These are phyloP conservation scores for Actinia tenebrosa DNA, from an alignment of 64 coral and sea anemone species.

Conservation along the genomic window DNA sequence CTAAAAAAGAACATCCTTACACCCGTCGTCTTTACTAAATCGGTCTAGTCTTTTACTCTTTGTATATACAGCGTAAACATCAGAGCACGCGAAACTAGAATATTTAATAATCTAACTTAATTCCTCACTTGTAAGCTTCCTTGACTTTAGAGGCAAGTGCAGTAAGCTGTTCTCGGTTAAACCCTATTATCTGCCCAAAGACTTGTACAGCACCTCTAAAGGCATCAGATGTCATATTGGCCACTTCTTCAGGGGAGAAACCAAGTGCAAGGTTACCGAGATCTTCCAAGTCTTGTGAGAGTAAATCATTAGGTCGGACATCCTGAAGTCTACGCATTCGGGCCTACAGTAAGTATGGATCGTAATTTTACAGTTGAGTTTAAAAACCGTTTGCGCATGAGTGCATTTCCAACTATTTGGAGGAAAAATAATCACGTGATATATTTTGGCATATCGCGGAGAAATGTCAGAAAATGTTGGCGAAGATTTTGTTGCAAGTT, in stretches of 20 bases:
- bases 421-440: too few relatives aligned
- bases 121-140: constrained; percentile 21
- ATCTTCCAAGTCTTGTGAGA: constrained; percentile 42
- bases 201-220: constrained; percentile 1
- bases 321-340: neutral
- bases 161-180: constrained; percentile 4
- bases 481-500: too few relatives aligned
- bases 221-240: neutral
- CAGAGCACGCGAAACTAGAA: neutral
- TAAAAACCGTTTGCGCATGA: too few relatives aligned
- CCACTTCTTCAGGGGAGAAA: neutral
- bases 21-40: too few relatives aligned
- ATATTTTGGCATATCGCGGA: too few relatives aligned
- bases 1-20: too few relatives aligned
- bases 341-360: neutral
- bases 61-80: too few relatives aligned
- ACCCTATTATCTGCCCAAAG: neutral
- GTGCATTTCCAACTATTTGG: too few relatives aligned
- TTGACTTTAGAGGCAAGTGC: neutral
- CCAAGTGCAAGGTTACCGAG: constrained; percentile 48
- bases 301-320: constrained; percentile 27
- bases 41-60: too few relatives aligned
- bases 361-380: too few relatives aligned
- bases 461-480: too few relatives aligned
- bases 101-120: neutral